Percentiles rank a stretch among this genome's conserved stretches.
phyloP scores from a whole-genome alignment of 2,888 invertebrate species.

The Monopis laevigella region DNA sequence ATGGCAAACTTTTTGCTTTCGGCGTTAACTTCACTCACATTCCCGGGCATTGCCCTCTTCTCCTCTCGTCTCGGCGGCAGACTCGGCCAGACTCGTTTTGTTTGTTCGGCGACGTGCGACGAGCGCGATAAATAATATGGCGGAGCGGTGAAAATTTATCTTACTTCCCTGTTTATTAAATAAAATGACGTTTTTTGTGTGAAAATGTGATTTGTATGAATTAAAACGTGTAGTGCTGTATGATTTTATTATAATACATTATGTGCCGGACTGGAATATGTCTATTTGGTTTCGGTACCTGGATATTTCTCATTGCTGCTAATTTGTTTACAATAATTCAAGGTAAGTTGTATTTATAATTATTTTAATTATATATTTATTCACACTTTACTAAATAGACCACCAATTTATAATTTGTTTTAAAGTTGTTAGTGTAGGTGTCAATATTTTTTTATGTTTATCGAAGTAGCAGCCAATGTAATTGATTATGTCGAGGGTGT shows the following conservation, averaged over 20 bases:
- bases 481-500: neutral
- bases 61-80: too few species aligned
- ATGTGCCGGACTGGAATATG: conserved; percentile 61
- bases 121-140: conserved; percentile 47
- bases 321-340: conserved; percentile 65
- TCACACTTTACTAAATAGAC: too few species aligned
- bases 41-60: conserved; percentile 56
- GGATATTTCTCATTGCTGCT: conserved; percentile 56
- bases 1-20: too few species aligned
- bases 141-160: conserved; percentile 35
- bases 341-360: conserved; percentile 38
- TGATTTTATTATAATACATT: conserved; percentile 39
- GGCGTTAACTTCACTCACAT: too few species aligned
- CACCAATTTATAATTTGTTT: neutral
- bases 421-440: conserved; percentile 1
- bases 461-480: neutral
- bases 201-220: conserved; percentile 64
- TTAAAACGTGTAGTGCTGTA: conserved; percentile 55
- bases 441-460: neutral
- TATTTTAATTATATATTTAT: neutral
- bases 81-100: too few species aligned
- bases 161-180: too few species aligned
- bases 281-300: conserved; percentile 48
- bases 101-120: too few species aligned
- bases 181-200: conserved; percentile 43